These are phyloP conservation scores for Paragorgia papillata DNA, from an alignment of 92 coral and sea anemone species.

Conservation along the genomic window DNA sequence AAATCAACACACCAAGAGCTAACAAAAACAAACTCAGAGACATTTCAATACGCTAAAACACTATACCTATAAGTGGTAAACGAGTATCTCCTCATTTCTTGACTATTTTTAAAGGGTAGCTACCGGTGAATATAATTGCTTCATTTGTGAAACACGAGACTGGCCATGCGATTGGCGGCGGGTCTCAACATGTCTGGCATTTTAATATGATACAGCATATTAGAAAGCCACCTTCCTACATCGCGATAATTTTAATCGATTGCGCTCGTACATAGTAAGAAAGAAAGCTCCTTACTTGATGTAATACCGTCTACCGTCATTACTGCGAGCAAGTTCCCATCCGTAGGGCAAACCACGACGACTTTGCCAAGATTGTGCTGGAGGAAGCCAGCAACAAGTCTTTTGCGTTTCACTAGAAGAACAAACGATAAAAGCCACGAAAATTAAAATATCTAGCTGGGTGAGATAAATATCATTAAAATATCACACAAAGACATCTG, in stretches of 20 bases:
- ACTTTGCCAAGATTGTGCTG: slow-evolving; percentile 82
- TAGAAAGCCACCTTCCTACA: neutral
- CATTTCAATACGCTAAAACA: too few species aligned
- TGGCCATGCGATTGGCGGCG: too few species aligned
- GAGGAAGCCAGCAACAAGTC: slow-evolving; percentile 76
- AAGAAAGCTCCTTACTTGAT: slow-evolving; percentile 78
- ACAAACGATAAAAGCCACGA: neutral
- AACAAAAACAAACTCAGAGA: too few species aligned
- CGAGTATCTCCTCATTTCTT: too few species aligned
- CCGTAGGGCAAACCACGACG: slow-evolving; percentile 87
- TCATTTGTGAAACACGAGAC: too few species aligned
- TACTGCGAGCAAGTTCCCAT: slow-evolving; percentile 79
- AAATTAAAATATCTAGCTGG: neutral
- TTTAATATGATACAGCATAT: neutral
- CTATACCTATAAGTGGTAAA: too few species aligned
- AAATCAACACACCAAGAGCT: too few species aligned
- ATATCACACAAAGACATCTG: too few species aligned
- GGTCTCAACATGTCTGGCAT: too few species aligned
- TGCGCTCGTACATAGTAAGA: neutral
- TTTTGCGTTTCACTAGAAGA: slow-evolving; percentile 8
- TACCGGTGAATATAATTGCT: too few species aligned
- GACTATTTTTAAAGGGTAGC: too few species aligned
- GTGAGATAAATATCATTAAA: neutral
- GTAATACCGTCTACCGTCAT: slow-evolving; percentile 73
- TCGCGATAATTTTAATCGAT: neutral